These are phyloP conservation scores for Argyresthia goedartella DNA, from an alignment of 2,888 invertebrate genomes.

Conservation along the genomic window DNA sequence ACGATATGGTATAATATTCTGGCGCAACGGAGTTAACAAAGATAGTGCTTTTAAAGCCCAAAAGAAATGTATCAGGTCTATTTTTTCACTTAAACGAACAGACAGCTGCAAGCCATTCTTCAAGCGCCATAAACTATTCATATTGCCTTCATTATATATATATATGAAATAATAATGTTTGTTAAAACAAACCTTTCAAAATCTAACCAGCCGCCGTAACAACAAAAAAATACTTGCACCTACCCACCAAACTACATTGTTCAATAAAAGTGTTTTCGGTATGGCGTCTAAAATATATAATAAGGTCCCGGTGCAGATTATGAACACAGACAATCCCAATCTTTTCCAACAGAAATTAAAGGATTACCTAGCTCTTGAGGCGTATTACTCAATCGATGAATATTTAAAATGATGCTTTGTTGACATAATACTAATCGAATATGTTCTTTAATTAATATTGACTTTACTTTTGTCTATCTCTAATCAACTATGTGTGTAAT, in stretches of 20 bases:
- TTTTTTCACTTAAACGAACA: neutral
- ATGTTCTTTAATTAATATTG: no score
- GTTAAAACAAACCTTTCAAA: neutral
- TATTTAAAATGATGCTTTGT: no score
- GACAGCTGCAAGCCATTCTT: neutral
- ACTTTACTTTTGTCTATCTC: no score
- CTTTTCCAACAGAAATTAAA: no score
- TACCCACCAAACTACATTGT: neutral
- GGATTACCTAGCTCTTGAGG: no score
- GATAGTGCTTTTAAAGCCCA: neutral
- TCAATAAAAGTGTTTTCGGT: neutral
- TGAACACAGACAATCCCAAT: no score
- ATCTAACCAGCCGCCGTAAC: neutral
- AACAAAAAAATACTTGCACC: neutral
- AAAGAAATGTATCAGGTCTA: conserved; percentile 1
- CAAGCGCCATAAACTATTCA: neutral
- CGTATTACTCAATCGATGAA: no score
- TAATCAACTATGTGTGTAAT: no score
- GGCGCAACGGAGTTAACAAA: conserved; percentile 1
- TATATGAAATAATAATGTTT: conserved; percentile 14
- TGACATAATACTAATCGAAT: no score
- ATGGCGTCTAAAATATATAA: neutral
- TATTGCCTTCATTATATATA: neutral
- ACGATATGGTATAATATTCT: conserved; percentile 5
- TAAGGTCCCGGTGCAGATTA: neutral